Evolutionary conservation across 2,888 invertebrate species (phyloP), one percentile per base, ranked within the genome.

Genomic region (Homarus gammarus): DNA sequence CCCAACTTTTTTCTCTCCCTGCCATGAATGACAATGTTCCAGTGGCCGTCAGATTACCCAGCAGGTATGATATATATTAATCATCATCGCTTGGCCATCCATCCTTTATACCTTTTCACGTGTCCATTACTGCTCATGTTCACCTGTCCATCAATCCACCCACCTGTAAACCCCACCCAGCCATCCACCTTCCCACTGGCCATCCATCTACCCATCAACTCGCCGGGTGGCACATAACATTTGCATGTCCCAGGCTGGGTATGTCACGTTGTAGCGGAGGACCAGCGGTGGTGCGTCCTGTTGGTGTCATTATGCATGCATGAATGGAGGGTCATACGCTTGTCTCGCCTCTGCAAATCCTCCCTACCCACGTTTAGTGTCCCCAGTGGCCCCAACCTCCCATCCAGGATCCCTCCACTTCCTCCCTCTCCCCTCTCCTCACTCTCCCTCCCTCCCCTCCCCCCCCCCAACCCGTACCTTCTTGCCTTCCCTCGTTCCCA

Each of bases 241-340:
- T 79, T 79, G 86, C 79, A 87, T 79, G 78, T 40, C 36, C 64
- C 85, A 33, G 78, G 40, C 56, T 27, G 44, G 68, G 51, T 61
- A 51, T 85, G 85, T 77, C 85, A 85, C 73, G 85, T 64, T 64
- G 75, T 77, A 61, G 31, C 77, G 49, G 70, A 49, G 49, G 36
- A 61, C 44, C 40, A 68, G 27, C 44, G 82, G n/a, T 10, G 40
- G 44, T 40, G 79, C 79, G 79, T 79, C 51, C 73, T 72, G 51
- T 61, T 78, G 40, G 31, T 36, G 79, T 33, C 72, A 79, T 87
- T 87, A 87, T 87, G 86, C 86, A 79, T 87, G 86, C 86, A 87
- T 87, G 86, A 87, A 79, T 79, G 79, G 77, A 77, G 85, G 77
- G 85, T 85, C 77, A 85, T 87, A 68, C 51, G 40, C 79, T 72